Evolutionary conservation across 2,888 invertebrate genomes (phyloP).

Genomic region (Conus canariensis): DNA sequence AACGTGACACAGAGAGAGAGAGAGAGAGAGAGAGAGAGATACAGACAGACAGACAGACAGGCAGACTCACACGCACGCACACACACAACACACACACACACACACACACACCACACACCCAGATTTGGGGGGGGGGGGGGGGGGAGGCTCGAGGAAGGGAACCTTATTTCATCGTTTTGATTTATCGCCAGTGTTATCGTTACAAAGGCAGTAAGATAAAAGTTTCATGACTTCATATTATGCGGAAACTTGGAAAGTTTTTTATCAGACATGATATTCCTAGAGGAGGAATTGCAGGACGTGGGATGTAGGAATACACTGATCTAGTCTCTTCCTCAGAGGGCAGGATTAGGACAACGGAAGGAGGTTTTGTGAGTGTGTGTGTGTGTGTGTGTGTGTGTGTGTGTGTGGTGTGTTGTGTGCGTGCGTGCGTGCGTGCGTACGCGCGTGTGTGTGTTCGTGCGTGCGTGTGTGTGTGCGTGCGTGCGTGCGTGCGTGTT

Average conservation of each 20-base stretch:
- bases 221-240: too few species aligned
- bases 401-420: background rate
- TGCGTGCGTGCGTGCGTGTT: too few species aligned
- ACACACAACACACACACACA: background rate
- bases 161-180: too few species aligned
- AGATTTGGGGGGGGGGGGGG: background rate
- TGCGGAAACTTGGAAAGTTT: too few species aligned
- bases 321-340: too few species aligned
- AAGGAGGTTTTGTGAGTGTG: background rate
- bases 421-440: background rate
- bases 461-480: background rate
- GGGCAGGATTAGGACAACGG: too few species aligned
- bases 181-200: too few species aligned
- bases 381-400: constrained; percentile 18
- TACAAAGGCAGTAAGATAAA: too few species aligned
- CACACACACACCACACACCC: background rate
- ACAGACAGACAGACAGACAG: background rate
- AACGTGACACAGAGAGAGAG: background rate
- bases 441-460: background rate
- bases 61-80: background rate
- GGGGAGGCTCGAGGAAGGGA: too few species aligned
- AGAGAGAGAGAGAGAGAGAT: background rate
- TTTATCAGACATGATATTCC: too few species aligned
- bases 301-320: too few species aligned
- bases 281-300: too few species aligned